Evolutionary conservation across 2,797 vertebrate genomes (phyloP).

Genomic region (Champsocephalus gunnari): DNA sequence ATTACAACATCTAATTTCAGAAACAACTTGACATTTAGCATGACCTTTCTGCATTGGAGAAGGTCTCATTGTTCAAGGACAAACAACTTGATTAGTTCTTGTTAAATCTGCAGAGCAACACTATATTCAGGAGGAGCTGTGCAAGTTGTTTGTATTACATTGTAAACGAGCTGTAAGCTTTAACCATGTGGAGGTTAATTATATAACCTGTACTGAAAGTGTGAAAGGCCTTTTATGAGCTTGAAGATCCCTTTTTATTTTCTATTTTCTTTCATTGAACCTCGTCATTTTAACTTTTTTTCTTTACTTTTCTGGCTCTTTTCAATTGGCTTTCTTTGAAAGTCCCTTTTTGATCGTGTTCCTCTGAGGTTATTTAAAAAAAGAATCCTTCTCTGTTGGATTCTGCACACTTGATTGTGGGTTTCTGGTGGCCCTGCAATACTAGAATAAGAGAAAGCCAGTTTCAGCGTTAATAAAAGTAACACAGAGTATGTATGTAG

Average conservation of each 20-base stretch:
- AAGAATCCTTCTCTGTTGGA: constrained; percentile 1
- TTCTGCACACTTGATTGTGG: constrained; percentile 12
- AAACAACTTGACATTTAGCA: constrained; percentile 42
- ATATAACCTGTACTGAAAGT: not conserved
- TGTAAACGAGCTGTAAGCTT: not conserved
- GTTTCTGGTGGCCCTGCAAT: constrained; percentile 13
- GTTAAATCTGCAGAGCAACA: constrained; percentile 16
- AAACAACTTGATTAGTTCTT: constrained; percentile 25
- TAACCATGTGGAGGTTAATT: not conserved
- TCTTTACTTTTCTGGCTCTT: not conserved
- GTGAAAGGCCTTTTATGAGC: not conserved
- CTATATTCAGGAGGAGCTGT: not conserved
- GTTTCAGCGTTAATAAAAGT: not conserved
- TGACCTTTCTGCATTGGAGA: not conserved
- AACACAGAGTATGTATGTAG: not conserved
- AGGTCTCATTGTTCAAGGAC: constrained; percentile 19
- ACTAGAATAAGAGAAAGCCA: not conserved
- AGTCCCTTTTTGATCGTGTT: constrained; percentile 16
- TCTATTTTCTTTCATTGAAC: not conserved
- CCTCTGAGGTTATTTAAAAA: constrained; percentile 9
- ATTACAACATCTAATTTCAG: constrained; percentile 26
- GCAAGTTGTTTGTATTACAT: not conserved
- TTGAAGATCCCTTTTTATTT: not conserved
- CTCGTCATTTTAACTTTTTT: not conserved
- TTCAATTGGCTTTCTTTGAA: constrained; percentile 33